phyloP scores from a whole-genome alignment of 30 jellyfish, hydroid and myxozoan species.

The Nemopilema nomurai region DNA sequence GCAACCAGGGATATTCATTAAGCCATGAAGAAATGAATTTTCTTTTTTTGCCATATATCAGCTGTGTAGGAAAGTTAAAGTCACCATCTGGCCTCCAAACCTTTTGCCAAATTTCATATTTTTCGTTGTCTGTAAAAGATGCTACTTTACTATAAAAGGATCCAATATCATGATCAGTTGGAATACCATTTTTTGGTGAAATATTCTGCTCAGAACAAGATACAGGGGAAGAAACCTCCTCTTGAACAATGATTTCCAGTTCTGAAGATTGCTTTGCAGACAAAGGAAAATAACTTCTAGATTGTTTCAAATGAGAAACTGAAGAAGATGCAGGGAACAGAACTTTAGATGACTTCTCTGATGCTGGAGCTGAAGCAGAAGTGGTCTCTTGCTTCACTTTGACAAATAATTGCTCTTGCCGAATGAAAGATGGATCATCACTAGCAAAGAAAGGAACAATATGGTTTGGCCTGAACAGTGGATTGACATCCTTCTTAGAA shows the following conservation, averaged over 20 bases:
- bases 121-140: not conserved
- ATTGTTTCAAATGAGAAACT: too few species aligned
- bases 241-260: not conserved
- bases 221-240: not conserved
- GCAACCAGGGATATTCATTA: not conserved
- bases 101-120: not conserved
- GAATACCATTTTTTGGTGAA: not conserved
- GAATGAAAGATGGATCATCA: too few species aligned
- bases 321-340: too few species aligned
- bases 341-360: too few species aligned
- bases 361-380: too few species aligned
- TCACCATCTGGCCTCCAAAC: conserved; percentile 20
- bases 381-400: too few species aligned
- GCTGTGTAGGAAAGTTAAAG: conserved; percentile 11
- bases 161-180: not conserved
- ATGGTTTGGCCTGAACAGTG: too few species aligned
- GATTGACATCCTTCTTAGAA: too few species aligned
- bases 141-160: not conserved
- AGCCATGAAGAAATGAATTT: not conserved
- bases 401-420: too few species aligned
- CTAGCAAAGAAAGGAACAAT: too few species aligned
- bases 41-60: not conserved
- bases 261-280: too few species aligned
- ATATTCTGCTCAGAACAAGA: not conserved
- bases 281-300: not conserved